Evolutionary conservation across 2,888 invertebrate genomes (phyloP), one percentile per base, ranked within the genome.

Genomic region (Trachelus iudaicus): DNA sequence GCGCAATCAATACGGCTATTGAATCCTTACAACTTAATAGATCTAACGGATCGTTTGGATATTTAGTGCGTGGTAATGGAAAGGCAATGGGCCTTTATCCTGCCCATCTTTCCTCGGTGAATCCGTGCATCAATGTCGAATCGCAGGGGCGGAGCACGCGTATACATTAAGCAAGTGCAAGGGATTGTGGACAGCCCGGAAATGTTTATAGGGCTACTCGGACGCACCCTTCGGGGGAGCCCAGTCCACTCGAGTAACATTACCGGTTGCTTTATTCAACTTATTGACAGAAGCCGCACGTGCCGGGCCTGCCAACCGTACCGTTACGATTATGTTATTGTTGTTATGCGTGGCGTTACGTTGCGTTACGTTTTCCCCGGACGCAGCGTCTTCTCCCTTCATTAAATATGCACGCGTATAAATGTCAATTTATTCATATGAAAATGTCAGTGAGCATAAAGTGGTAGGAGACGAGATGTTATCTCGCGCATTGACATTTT

Each of bases 161-260:
- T 40, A 40, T 40, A 40, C 56, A 37, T 37, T 73, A 75, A 12
- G 34, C 34, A 73, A 31, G 68, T 75, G 75, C 56, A 68, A 76
- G 68, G 71, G 77, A 76, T 78, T 77, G 69, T 80, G 40, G 33
- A 78, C 71, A 77, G 76, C 76, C 40, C 79, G 81, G 81, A n/a
- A 94, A 89, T 75, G 90, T 92, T 87, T 94, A 34, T 73, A 76
- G 75, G 76, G 80, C 75, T 35, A 78, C 79, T 80, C 76, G 73
- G 31, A 68, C 75, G 77, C 69, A 75, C 77, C 79, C 73, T 73
- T 34, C 73, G 33, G 4, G 33, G 34, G 31, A 73, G 23, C n/a
- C 35, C 35, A 31, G 23, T 34, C 73, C 15, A 40, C 40, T 40
- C 40, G 15, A 40, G 40, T 40, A 35, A 35, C 73, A 73, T 73